Conservation (phyloP, 2,888 invertebrate genomes). For the Lagria hirta region DNA sequence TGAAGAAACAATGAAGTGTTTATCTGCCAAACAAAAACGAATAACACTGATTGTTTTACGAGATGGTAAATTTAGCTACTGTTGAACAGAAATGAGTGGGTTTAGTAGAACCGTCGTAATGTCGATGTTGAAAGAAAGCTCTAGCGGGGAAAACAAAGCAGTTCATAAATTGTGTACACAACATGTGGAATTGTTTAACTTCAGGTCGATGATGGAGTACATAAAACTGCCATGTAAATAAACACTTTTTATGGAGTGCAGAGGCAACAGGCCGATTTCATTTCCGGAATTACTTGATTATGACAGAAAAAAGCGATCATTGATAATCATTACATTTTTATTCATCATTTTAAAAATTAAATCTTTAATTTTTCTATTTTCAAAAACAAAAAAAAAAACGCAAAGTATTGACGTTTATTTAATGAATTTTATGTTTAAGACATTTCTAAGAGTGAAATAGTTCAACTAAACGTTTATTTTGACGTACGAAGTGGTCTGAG, state of each 20-base stretch:
- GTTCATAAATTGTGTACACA: conserved; percentile 40
- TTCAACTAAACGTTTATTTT: too few relatives aligned
- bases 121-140: conserved; percentile 39
- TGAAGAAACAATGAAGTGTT: conserved; percentile 35
- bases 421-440: too few relatives aligned
- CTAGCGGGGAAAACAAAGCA: conserved; percentile 43
- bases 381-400: too few relatives aligned
- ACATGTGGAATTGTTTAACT: conserved; percentile 44
- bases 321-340: too few relatives aligned
- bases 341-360: too few relatives aligned
- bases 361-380: too few relatives aligned
- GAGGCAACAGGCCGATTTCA: too few relatives aligned
- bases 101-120: conserved; percentile 37
- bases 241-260: conserved; percentile 42
- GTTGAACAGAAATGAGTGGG: conserved; percentile 24
- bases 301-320: too few relatives aligned
- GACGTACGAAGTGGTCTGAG: too few relatives aligned
- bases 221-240: conserved; percentile 41
- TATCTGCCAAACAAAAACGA: conserved; percentile 27
- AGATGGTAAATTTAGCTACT: conserved; percentile 34
- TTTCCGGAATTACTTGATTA: too few relatives aligned
- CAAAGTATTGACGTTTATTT: too few relatives aligned
- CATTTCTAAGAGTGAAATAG: too few relatives aligned
- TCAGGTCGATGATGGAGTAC: conserved; percentile 42
- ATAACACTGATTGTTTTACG: conserved; percentile 27